Evolutionary conservation across 92 coral and sea anemone species (phyloP), one percentile per base, ranked within the genome.

Genomic region (Zoanthus sociatus): DNA sequence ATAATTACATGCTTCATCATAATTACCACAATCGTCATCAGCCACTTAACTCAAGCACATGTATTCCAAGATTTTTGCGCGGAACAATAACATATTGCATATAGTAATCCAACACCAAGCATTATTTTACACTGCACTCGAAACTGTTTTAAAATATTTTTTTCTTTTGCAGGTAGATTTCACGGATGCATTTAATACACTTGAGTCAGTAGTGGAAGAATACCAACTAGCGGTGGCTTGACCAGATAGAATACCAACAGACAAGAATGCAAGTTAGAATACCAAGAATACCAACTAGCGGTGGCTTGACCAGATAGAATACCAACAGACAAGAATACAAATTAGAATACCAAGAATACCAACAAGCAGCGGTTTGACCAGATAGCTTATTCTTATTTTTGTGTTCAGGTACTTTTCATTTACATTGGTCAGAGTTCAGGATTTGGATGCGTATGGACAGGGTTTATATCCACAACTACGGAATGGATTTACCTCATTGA

Each of bases 151-250:
- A 50, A 50, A 50, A 33, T 7, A 4, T 18, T 79, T 21, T 56
- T 21, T 63, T 12, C 13, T 16, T 55, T 16, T 12, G 21, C 46
- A 94, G 98, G 86, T 14, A 70, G 95, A 94, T 71, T 94, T 94
- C 73, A 78, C 37, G 26, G 98, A 94, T 79, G 95, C 95, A 9
- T 94, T 94, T 87, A 71, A 88, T 67, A 94, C 94, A 2, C 89
- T 94, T 82, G 94, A 92, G 51, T 78, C 85, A 50, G 92, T 94
- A 6, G 90, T 94, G 12, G 98, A 92, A 77, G 92, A 94, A 56
- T 94, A 94, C 84, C 50, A 88, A 64, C 50, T 67, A 81, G 95
- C 92, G 37, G 79, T 73, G 46, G 26, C 26, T 26, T 26, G 26
- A 26, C 26, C 26, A 26, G 26, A 26, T 26, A 26, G 26, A 26